These are phyloP conservation scores for Marasmarcha lunaedactyla DNA, from an alignment of 2,888 invertebrate species.

Conservation along the genomic window DNA sequence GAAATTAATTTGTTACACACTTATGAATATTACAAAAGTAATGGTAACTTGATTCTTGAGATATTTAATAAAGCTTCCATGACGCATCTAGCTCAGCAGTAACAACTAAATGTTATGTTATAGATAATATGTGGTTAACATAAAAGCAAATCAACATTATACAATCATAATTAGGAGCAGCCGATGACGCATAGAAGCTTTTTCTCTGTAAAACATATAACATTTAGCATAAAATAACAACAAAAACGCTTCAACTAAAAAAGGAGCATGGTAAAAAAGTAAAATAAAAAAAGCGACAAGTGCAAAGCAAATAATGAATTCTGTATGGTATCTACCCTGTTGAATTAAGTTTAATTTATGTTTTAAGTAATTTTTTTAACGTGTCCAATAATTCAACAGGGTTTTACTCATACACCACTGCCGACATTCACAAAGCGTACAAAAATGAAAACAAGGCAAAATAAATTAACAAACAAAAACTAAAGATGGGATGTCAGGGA, in stretches of 20 bases:
- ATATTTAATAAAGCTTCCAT: no score
- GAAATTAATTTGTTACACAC: no score
- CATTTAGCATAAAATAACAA: slow-evolving; percentile 19
- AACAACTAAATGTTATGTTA: no score
- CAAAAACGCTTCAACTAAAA: slow-evolving; percentile 22
- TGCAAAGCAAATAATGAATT: slow-evolving; percentile 20
- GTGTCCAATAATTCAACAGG: slow-evolving; percentile 30
- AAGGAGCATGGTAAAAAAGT: slow-evolving; percentile 17
- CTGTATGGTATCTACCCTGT: slow-evolving; percentile 19
- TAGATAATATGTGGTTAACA: no score
- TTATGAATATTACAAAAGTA: no score
- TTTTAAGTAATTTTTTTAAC: background rate
- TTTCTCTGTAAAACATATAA: slow-evolving; percentile 17
- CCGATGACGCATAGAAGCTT: slow-evolving; percentile 57
- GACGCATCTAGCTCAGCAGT: no score
- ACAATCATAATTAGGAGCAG: no score
- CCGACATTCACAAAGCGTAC: slow-evolving; percentile 20
- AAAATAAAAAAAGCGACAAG: slow-evolving; percentile 22
- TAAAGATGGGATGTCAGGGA: slow-evolving; percentile 23
- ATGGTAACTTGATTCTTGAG: no score
- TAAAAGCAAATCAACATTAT: no score
- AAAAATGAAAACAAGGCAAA: slow-evolving; percentile 40
- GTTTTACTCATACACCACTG: slow-evolving; percentile 40
- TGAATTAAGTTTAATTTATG: slow-evolving; percentile 20
- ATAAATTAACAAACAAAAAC: slow-evolving; percentile 41